Conservation (phyloP, 2,113 vertebrate species). For the Alouatta palliata region DNA sequence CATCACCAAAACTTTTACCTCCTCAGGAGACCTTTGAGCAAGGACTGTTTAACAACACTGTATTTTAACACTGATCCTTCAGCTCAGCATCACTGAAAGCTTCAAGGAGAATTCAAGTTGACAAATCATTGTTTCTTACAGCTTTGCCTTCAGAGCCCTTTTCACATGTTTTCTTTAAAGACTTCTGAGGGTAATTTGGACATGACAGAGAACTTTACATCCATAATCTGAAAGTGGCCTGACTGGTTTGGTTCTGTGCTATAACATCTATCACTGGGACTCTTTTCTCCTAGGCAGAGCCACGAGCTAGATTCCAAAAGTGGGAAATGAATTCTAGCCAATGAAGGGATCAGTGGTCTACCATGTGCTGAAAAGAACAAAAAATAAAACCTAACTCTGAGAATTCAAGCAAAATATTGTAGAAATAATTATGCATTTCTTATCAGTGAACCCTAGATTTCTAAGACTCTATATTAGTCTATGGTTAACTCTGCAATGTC, state of each 20-base stretch:
- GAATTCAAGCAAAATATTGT: not conserved
- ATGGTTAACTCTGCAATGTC: not conserved
- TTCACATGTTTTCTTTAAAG: not conserved
- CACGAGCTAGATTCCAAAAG: not conserved
- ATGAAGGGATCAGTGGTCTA: not conserved
- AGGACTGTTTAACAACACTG: not conserved
- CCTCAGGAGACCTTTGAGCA: not conserved
- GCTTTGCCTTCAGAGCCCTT: not conserved
- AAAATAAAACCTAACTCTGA: constrained; percentile 21
- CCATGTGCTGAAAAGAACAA: not conserved
- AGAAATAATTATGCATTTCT: constrained; percentile 8
- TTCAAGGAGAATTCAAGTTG: not conserved
- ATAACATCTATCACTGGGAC: not conserved
- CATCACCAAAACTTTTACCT: constrained; percentile 9
- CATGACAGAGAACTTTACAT: not conserved
- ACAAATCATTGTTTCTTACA: not conserved
- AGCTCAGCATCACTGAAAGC: not conserved
- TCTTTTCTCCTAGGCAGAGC: not conserved
- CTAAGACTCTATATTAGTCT: not conserved
- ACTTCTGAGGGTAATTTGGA: not conserved
- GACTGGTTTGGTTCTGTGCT: not conserved
- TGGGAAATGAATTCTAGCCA: not conserved
- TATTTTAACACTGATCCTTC: not conserved
- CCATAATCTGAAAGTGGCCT: not conserved
- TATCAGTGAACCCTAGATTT: not conserved